Base-by-base conservation (phyloP, 2,888 invertebrate species). In the Xestia rhomboidea region DNA sequence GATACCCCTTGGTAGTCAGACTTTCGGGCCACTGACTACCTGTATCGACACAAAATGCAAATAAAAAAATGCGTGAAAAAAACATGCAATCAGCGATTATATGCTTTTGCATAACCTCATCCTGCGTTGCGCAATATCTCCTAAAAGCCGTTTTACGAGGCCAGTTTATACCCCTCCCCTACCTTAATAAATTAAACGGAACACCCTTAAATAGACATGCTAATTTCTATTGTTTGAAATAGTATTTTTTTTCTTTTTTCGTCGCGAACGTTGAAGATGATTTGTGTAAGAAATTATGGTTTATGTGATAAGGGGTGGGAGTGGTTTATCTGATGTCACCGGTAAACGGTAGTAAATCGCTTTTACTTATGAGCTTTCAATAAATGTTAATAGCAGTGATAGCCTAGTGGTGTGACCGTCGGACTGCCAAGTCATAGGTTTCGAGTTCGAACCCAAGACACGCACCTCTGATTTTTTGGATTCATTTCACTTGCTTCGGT, bases 101-200 rank as follows among this genome's bases (percentile, higher is more conserved):
- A 54, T 38, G 15, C 27, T 81, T 30, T 18, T 67, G 73, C 73
- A 80, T 82, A 72, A 73, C 51, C 54, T 15, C 76, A 79, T 84
- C 73, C 69, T 30, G 38, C 60, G 64, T 85, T 81, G 69, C 68
- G 84, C 86, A 87, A 91, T 89, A 89, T 89, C 83, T 86, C 81
- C 88, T 91, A 89, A 90, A 90, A 90, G 89, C 87, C 74, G 83
- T 88, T 90, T 90, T 88, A 89, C 89, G 89, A 89, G 74, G n/a
- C 73, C 51, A 77, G 68, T 82, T 83, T 81, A 79, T 85, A 78
- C 87, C 87, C 79, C 83, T 70, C 88, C 78, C 51, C 85, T 75
- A 77, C 84, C 79, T 84, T 88, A 90, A 93, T 93, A 93, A 94
- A 94, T 94, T 94, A 92, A 92, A 91, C 85, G 89, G 77, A 90